Conservation (phyloP, 1,140 invertebrate genomes). For the Pentalonia nigronervosa region DNA sequence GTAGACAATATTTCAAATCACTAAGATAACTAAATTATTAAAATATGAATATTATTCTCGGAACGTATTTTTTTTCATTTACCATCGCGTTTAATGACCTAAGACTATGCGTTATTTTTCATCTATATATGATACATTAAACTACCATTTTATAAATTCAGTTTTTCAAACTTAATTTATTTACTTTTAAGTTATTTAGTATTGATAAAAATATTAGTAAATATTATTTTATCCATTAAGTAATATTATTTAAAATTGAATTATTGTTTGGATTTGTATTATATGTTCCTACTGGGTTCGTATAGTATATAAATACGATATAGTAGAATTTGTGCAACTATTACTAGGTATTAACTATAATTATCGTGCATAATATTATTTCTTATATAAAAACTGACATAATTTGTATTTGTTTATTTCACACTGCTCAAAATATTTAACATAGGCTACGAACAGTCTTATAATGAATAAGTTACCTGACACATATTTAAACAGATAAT, state of each 20-base stretch:
- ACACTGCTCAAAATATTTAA: not conserved
- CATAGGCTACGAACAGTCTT: not conserved
- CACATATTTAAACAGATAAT: not conserved
- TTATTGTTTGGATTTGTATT: not conserved
- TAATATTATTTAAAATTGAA: not conserved
- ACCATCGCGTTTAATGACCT: not conserved
- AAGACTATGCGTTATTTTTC: not conserved
- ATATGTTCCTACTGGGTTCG: not conserved
- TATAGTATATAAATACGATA: not conserved
- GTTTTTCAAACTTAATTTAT: not conserved
- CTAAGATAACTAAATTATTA: not conserved
- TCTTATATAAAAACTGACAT: not conserved
- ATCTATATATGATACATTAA: not conserved
- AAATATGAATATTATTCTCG: not conserved
- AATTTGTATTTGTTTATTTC: not conserved
- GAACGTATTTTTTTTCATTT: not conserved
- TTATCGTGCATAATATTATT: not conserved
- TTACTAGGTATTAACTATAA: not conserved
- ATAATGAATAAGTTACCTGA: not conserved
- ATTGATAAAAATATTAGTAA: not conserved
- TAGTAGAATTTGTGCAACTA: not conserved
- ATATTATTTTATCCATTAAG: not conserved
- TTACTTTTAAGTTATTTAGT: not conserved
- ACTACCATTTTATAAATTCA: not conserved
- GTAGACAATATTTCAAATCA: not conserved